phyloP scores from a whole-genome alignment of 2,888 invertebrate species.

The Drosophila yooni region DNA sequence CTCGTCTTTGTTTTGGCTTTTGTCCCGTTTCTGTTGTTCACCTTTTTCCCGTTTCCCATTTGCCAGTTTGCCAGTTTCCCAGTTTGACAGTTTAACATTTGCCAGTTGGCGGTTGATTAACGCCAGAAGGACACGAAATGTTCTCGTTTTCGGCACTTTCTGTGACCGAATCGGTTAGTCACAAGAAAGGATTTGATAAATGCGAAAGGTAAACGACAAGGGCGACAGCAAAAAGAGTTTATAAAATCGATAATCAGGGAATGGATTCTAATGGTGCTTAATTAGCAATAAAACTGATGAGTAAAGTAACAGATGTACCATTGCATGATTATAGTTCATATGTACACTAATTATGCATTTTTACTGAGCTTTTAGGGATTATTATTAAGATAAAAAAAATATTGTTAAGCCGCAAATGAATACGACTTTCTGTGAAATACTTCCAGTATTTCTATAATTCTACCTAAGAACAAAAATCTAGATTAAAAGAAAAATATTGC shows the following conservation, averaged over 20 bases:
- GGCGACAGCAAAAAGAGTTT: conserved; percentile 13
- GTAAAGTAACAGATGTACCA: conserved; percentile 4
- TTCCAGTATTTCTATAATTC: background rate
- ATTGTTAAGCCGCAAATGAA: background rate
- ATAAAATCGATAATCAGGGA: conserved; percentile 45
- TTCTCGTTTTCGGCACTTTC: conserved; percentile 43
- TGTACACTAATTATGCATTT: background rate
- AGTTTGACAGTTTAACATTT: conserved; percentile 19
- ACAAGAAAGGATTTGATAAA: conserved; percentile 59
- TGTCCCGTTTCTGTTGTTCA: conserved; percentile 28
- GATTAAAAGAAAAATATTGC: background rate
- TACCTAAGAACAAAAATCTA: background rate
- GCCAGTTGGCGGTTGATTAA: conserved; percentile 67
- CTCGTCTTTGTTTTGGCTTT: conserved; percentile 37
- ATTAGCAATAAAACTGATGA: conserved; percentile 6
- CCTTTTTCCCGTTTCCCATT: conserved; percentile 32
- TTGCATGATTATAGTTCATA: background rate
- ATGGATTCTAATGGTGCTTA: conserved; percentile 1
- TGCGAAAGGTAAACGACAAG: conserved; percentile 30
- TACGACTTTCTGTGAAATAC: background rate
- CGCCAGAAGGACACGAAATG: conserved; percentile 69
- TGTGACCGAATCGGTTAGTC: conserved; percentile 43
- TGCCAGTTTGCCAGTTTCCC: conserved; percentile 24
- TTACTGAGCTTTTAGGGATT: background rate
- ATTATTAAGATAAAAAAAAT: background rate